Evolutionary conservation across 35 echinoderm and acorn worm genomes (phyloP).

Genomic region (Apostichopus japonicus): DNA sequence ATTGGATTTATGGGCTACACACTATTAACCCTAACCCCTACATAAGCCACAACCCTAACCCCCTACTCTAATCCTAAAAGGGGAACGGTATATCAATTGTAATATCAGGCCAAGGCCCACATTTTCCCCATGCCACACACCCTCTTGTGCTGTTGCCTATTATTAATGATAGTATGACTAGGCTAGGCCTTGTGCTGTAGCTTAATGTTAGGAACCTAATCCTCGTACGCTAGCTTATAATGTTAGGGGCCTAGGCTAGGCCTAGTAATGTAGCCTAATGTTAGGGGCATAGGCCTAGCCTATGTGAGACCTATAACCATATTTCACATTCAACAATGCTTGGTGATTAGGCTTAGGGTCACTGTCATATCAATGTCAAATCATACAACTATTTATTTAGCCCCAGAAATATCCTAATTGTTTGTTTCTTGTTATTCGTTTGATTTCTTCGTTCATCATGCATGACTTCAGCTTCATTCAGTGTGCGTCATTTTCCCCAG

Average conservation of each 20-base stretch:
- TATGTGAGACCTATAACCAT: conserved; percentile 14
- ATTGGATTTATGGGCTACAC: neutral
- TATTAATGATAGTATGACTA: neutral
- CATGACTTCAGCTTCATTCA: conserved; percentile 53
- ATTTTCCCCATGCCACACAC: conserved; percentile 27
- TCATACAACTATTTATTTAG: conserved; percentile 31
- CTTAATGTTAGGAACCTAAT: neutral
- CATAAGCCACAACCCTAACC: conserved; percentile 56
- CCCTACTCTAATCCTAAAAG: conserved; percentile 21
- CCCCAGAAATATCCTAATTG: conserved; percentile 32
- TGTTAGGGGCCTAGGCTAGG: conserved; percentile 20
- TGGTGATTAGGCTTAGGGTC: neutral
- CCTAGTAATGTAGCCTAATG: conserved; percentile 43
- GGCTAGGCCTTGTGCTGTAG: neutral
- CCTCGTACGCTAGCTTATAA: neutral
- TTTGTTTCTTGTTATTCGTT: neutral
- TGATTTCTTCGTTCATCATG: neutral
- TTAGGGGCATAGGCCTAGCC: conserved; percentile 43
- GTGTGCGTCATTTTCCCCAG: conserved; percentile 54
- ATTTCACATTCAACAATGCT: conserved; percentile 30
- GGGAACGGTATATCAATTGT: conserved; percentile 7
- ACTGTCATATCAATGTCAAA: conserved; percentile 3
- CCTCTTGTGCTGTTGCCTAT: conserved; percentile 24
- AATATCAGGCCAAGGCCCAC: neutral
- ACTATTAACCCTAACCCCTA: neutral